Conservation (phyloP, 2,113 vertebrate species). For the Rhinoderma darwinii region DNA sequence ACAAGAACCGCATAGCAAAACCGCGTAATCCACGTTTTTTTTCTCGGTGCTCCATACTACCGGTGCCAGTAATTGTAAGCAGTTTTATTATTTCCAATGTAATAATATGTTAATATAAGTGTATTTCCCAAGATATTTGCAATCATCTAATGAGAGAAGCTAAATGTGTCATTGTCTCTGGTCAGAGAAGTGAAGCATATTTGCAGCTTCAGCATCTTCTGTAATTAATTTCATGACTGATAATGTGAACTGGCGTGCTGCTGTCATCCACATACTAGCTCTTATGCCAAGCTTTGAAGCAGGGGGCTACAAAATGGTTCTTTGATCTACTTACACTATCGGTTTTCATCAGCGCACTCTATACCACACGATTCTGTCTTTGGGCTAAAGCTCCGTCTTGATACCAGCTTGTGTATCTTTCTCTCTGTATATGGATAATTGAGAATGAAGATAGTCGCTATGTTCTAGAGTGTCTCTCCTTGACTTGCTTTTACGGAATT, state of each 20-base stretch:
- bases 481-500: background rate
- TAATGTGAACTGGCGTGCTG: background rate
- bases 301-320: background rate
- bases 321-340: constrained; percentile 49
- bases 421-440: constrained; percentile 35
- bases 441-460: constrained; percentile 25
- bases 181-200: constrained; percentile 9
- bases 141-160: background rate
- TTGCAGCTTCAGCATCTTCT: background rate
- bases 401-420: constrained; percentile 38
- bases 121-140: background rate
- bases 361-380: constrained; percentile 23
- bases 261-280: constrained; percentile 29
- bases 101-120: background rate
- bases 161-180: background rate
- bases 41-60: no score
- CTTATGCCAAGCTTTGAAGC: constrained; percentile 47
- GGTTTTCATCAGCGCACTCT: constrained; percentile 39
- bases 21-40: no score
- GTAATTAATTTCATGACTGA: constrained; percentile 20
- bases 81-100: no score
- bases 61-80: no score
- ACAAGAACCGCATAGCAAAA: no score
- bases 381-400: constrained; percentile 37
- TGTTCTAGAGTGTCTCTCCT: background rate